Conservation (phyloP, 1,140 invertebrate species). For the Gryon sp. region DNA sequence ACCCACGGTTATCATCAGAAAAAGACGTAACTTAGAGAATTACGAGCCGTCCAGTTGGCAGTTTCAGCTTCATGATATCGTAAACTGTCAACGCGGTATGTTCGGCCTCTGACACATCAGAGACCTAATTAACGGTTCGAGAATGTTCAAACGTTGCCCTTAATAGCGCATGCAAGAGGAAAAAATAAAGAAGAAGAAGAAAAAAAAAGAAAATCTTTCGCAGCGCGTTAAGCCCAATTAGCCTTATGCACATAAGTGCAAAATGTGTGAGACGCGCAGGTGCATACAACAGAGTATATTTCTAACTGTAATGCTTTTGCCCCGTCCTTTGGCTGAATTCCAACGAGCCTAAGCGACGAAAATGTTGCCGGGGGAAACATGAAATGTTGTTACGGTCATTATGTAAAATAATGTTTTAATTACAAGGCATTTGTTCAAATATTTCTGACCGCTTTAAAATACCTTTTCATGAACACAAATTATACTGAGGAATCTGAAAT, state of each 20-base stretch:
- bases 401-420: constrained; percentile 59
- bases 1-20: too few species aligned
- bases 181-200: too few species aligned
- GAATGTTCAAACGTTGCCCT: constrained; percentile 44
- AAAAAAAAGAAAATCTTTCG: constrained; percentile 66
- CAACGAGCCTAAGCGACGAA: constrained; percentile 34
- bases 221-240: constrained; percentile 66
- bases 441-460: constrained; percentile 2
- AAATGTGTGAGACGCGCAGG: constrained; percentile 44
- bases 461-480: too few species aligned
- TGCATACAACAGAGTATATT: constrained; percentile 30
- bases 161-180: constrained; percentile 56
- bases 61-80: constrained; percentile 38
- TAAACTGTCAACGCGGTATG: constrained; percentile 50
- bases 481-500: too few species aligned
- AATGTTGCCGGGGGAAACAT: constrained; percentile 34
- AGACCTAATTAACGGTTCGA: constrained; percentile 68
- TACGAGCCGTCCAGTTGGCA: constrained; percentile 42
- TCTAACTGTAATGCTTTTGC: constrained; percentile 44
- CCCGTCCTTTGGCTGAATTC: too few species aligned
- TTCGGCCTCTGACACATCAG: constrained; percentile 58
- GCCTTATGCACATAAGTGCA: constrained; percentile 53
- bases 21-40: constrained; percentile 50
- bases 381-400: constrained; percentile 42
- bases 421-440: constrained; percentile 31